A percentile compares a stretch with the other conserved stretches of the same genome.
phyloP scores from a whole-genome alignment of 1,140 invertebrate species.

The Drosophila nasuta region DNA sequence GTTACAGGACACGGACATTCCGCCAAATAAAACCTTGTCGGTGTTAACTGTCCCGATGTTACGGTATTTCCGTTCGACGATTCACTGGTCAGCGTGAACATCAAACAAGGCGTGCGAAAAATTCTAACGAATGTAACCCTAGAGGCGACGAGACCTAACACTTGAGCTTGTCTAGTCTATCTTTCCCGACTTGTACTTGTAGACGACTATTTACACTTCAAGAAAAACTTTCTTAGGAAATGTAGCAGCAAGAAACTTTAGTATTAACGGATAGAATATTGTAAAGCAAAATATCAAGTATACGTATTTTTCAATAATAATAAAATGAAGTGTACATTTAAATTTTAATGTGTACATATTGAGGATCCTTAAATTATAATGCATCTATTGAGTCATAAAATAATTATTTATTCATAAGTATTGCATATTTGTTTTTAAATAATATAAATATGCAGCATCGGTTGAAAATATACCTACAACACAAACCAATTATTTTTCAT shows the following conservation, averaged over 20 bases:
- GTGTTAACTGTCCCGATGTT: slow-evolving; percentile 58
- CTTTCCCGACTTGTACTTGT: neutral
- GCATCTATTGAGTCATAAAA: too few species aligned
- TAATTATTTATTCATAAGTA: too few species aligned
- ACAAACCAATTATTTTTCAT: too few species aligned
- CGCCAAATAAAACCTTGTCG: slow-evolving; percentile 23
- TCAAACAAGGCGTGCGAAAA: slow-evolving; percentile 75
- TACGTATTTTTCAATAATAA: neutral
- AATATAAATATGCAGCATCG: too few species aligned
- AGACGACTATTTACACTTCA: slow-evolving; percentile 20
- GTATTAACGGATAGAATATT: neutral
- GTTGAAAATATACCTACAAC: too few species aligned
- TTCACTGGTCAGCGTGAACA: slow-evolving; percentile 55
- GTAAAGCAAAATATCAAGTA: neutral
- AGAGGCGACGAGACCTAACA: slow-evolving; percentile 26
- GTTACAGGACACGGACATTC: slow-evolving; percentile 58
- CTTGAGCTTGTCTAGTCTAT: slow-evolving; percentile 28
- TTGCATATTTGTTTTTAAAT: too few species aligned
- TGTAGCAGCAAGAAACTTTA: neutral
- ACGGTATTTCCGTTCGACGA: slow-evolving; percentile 71
- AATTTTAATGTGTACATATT: too few species aligned
- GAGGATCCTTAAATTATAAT: too few species aligned
- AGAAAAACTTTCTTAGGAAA: neutral
- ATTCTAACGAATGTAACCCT: slow-evolving; percentile 68
- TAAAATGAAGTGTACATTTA: too few species aligned